A percentile compares a stretch with the other conserved stretches of the same genome.
Conservation (phyloP, 2,888 invertebrate species). For the Tachina fera region DNA sequence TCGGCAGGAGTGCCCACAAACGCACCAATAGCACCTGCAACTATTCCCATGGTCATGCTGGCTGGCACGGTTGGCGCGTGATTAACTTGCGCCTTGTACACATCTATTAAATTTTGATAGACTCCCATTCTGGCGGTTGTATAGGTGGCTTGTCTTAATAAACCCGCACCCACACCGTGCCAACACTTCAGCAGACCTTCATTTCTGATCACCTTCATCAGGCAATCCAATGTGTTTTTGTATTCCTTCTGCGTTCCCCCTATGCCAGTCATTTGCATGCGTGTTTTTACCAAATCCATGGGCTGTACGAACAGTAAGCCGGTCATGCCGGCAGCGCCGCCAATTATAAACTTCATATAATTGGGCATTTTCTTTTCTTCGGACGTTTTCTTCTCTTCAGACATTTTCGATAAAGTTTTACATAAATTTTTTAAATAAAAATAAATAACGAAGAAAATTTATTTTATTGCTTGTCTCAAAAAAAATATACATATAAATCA, state of each 20-base stretch:
- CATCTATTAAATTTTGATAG: slow-evolving; percentile 94
- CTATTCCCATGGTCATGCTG: slow-evolving; percentile 93
- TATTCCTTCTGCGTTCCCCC: slow-evolving; percentile 84
- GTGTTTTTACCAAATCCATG: slow-evolving; percentile 97
- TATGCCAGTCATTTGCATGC: slow-evolving; percentile 93
- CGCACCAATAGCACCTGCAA: slow-evolving; percentile 89
- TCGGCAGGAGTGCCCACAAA: slow-evolving; percentile 99
- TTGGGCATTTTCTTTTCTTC: slow-evolving; percentile 74
- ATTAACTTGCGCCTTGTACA: slow-evolving; percentile 85
- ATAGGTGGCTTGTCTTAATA: slow-evolving; percentile 98
- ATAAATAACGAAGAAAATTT: neutral
- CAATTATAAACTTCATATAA: slow-evolving; percentile 89
- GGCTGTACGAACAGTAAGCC: slow-evolving; percentile 98
- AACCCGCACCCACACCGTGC: slow-evolving; percentile 95
- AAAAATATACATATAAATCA: too few species aligned
- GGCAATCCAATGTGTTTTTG: slow-evolving; percentile 91
- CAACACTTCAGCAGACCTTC: slow-evolving; percentile 95
- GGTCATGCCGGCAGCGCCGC: slow-evolving; percentile 94
- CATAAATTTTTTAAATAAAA: neutral
- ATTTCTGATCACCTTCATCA: slow-evolving; percentile 89
- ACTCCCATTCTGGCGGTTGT: slow-evolving; percentile 98
- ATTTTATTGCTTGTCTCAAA: neutral
- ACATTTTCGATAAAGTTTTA: neutral
- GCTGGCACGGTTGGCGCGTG: slow-evolving; percentile 90
- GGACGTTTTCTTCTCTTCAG: neutral